Conservation (phyloP, 1,140 invertebrate species). For the Zaprionus camerounensis region DNA sequence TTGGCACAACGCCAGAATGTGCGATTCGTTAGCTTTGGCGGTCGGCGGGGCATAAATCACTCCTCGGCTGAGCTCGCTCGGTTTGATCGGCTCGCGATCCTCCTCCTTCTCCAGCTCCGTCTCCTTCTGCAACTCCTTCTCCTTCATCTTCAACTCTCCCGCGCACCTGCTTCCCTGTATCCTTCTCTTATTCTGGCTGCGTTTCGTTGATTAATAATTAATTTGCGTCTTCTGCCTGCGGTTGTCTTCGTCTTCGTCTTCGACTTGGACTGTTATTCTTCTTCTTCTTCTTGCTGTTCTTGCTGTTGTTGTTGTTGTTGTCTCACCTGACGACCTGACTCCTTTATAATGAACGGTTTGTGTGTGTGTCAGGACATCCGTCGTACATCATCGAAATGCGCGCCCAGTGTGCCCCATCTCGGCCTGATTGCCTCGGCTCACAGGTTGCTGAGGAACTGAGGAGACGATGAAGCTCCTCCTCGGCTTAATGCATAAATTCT, state of each 20-base stretch:
- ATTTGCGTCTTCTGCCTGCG: conserved; percentile 75
- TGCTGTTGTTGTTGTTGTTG: conserved; percentile 14
- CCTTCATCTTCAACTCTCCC: neutral
- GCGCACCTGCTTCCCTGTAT: conserved; percentile 3
- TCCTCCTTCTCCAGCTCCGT: conserved; percentile 20
- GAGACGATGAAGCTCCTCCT: conserved; percentile 40
- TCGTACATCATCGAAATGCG: conserved; percentile 77
- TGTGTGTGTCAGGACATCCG: conserved; percentile 73
- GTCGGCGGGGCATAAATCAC: conserved; percentile 73
- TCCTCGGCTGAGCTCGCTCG: conserved; percentile 23
- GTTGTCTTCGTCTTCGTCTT: conserved; percentile 51
- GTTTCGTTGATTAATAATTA: conserved; percentile 83
- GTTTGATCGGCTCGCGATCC: conserved; percentile 53
- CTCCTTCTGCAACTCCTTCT: neutral
- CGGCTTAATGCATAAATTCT: conserved; percentile 67
- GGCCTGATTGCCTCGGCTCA: conserved; percentile 74
- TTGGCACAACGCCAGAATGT: conserved; percentile 70
- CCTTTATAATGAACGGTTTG: conserved; percentile 81
- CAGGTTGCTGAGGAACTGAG: conserved; percentile 43
- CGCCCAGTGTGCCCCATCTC: conserved; percentile 39
- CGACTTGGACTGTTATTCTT: conserved; percentile 2
- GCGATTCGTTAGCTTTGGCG: conserved; percentile 77
- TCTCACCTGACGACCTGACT: conserved; percentile 76
- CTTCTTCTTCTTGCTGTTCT: conserved; percentile 43
- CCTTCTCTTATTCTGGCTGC: conserved; percentile 43